Conservation (phyloP, 1,140 invertebrate genomes). For the Varroa destructor region DNA sequence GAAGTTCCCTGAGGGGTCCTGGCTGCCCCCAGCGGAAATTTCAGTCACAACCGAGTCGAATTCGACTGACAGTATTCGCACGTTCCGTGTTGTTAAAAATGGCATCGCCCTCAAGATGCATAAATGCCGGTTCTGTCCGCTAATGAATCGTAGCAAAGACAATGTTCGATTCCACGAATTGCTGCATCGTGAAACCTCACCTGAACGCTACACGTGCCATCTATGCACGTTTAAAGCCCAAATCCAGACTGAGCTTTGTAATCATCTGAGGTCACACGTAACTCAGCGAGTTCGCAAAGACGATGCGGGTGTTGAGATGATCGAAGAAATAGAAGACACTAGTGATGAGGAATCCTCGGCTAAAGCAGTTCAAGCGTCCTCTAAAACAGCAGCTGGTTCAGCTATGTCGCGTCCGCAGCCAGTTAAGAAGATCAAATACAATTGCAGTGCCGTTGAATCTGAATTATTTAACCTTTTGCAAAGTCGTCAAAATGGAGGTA, state of each 20-base stretch:
- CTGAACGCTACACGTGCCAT: slow-evolving; percentile 46
- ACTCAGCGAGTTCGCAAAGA: slow-evolving; percentile 35
- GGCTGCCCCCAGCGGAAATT: slow-evolving; percentile 33
- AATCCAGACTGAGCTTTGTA: slow-evolving; percentile 55
- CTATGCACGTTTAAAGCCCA: slow-evolving; percentile 68
- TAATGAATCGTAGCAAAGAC: slow-evolving; percentile 54
- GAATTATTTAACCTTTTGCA: slow-evolving; percentile 25
- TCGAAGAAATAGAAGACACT: slow-evolving; percentile 12
- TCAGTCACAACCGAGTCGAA: slow-evolving; percentile 30
- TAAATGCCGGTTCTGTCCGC: slow-evolving; percentile 68
- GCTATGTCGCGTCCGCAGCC: neutral
- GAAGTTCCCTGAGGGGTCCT: slow-evolving; percentile 6
- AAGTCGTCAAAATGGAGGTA: slow-evolving; percentile 6
- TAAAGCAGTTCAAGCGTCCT: slow-evolving; percentile 28
- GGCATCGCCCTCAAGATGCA: slow-evolving; percentile 65
- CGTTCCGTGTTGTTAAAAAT: slow-evolving; percentile 56
- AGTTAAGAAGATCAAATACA: slow-evolving; percentile 21
- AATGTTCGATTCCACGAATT: slow-evolving; percentile 70
- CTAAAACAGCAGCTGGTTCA: neutral
- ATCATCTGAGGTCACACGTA: slow-evolving; percentile 62
- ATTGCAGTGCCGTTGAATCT: slow-evolving; percentile 16
- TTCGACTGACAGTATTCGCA: slow-evolving; percentile 44
- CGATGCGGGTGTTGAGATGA: slow-evolving; percentile 29
- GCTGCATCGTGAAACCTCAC: slow-evolving; percentile 52
- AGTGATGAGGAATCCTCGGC: neutral